These are phyloP conservation scores for Palloptera scutellata DNA, from an alignment of 2,888 invertebrate species.

Conservation along the genomic window DNA sequence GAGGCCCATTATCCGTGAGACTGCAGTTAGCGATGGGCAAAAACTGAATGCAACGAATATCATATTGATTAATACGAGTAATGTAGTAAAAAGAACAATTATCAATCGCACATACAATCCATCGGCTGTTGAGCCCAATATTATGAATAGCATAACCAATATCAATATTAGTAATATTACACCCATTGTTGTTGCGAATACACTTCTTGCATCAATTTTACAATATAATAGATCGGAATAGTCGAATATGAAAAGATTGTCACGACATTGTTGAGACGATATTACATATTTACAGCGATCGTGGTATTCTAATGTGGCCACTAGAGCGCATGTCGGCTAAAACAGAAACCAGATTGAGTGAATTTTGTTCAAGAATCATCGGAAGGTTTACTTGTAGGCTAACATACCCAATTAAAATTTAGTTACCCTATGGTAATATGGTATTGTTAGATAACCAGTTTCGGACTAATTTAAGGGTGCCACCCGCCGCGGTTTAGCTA, in stretches of 20 bases:
- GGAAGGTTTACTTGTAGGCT: too few species aligned
- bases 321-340: constrained; percentile 31
- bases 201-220: constrained; percentile 44
- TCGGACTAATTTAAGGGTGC: too few species aligned
- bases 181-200: constrained; percentile 29
- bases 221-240: constrained; percentile 63
- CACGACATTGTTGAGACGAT: constrained; percentile 51
- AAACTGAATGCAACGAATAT: constrained; percentile 60
- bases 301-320: constrained; percentile 22
- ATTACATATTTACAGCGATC: constrained; percentile 60
- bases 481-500: too few species aligned
- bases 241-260: constrained; percentile 52
- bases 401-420: too few species aligned
- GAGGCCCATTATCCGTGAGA: constrained; percentile 64
- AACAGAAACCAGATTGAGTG: constrained; percentile 2
- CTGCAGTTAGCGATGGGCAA: constrained; percentile 67
- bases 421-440: too few species aligned
- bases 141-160: constrained; percentile 65
- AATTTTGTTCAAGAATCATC: not conserved
- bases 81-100: not conserved
- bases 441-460: too few species aligned
- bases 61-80: not conserved
- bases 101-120: constrained; percentile 65
- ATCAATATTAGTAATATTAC: constrained; percentile 33
- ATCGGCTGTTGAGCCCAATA: constrained; percentile 68